Evolutionary conservation across 2,888 invertebrate genomes (phyloP), one percentile per base, ranked within the genome.

Genomic region (Tinea pellionella): DNA sequence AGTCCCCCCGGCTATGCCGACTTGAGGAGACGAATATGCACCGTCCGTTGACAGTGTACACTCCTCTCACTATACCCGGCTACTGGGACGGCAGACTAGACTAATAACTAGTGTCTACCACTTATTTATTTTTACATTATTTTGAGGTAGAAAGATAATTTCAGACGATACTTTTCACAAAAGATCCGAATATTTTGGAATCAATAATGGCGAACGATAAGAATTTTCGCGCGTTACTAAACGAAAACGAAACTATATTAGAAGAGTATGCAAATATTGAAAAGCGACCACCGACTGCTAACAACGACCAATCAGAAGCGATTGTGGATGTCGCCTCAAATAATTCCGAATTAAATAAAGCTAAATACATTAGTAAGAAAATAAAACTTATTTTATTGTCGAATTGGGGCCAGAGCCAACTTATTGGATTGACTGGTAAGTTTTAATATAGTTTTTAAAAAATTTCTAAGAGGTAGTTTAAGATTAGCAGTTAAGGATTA

Each of bases 121-220:
- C n/a, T n/a, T n/a, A n/a, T n/a, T n/a, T n/a, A n/a, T n/a, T n/a
- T n/a, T n/a, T n/a, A n/a, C n/a, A n/a, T n/a, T n/a, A n/a, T n/a
- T n/a, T n/a, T n/a, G n/a, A n/a, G 41, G 13, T n/a, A 41, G 8
- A 24, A 24, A 24, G 6, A 24, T 3, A 24, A 37, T 37, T 53
- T 29, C 85, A 96, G 95, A 96, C 95, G 8, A 95, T 96, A 63
- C 84, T 96, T 61, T 96, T 95, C 74, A 95, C 95, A 18, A 93
- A 92, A 63, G 92, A 94, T 66, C 91, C 94, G 37, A 73, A 77
- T 15, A 94, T 95, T 60, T 80, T 96, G 32, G 94, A 87, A 65
- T 65, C 75, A 0, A 70, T 84, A 61, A 73, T 84, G 73, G 64
- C 65, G 30, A 80, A 81, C 63, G 87, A 86, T 63, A 78, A 75